Conservation (phyloP, 1,140 invertebrate genomes). For the Trichonephila clavata region DNA sequence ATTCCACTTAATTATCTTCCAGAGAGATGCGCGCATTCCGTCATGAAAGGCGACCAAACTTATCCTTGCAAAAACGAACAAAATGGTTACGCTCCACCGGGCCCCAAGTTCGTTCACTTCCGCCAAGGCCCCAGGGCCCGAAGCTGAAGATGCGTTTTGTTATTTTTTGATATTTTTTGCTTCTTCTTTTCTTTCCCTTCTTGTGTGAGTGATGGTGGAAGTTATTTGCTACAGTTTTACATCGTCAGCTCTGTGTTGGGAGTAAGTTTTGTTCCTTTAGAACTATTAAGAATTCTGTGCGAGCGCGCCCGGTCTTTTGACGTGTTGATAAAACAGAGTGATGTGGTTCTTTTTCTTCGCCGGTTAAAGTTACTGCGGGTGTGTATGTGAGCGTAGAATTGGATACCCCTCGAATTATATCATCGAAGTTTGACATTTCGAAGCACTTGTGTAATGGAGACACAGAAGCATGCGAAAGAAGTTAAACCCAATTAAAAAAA, state of each 20-base stretch:
- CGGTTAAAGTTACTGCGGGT: not conserved
- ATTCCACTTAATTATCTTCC: conserved; percentile 18
- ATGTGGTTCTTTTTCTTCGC: not conserved
- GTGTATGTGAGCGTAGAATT: too few relatives aligned
- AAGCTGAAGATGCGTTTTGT: not conserved
- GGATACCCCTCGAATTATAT: too few relatives aligned
- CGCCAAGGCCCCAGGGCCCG: conserved; percentile 39
- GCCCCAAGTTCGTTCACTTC: conserved; percentile 71
- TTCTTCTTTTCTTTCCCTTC: not conserved
- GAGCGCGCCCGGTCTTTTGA: not conserved
- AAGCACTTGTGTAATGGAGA: too few relatives aligned
- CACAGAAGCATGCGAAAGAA: too few relatives aligned
- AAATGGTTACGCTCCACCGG: conserved; percentile 50
- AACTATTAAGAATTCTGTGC: not conserved
- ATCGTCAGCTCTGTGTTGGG: too few relatives aligned
- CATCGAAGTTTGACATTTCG: too few relatives aligned
- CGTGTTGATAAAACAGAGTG: too few relatives aligned
- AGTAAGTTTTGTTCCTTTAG: too few relatives aligned
- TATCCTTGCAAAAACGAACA: conserved; percentile 21
- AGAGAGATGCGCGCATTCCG: conserved; percentile 45
- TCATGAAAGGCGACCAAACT: conserved; percentile 16
- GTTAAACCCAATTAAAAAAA: too few relatives aligned
- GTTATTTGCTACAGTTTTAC: conserved; percentile 28
- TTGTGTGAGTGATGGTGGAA: not conserved
- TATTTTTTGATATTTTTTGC: not conserved